Evolutionary conservation across 2,113 vertebrate genomes (phyloP).

Genomic region (Trinectes maculatus): DNA sequence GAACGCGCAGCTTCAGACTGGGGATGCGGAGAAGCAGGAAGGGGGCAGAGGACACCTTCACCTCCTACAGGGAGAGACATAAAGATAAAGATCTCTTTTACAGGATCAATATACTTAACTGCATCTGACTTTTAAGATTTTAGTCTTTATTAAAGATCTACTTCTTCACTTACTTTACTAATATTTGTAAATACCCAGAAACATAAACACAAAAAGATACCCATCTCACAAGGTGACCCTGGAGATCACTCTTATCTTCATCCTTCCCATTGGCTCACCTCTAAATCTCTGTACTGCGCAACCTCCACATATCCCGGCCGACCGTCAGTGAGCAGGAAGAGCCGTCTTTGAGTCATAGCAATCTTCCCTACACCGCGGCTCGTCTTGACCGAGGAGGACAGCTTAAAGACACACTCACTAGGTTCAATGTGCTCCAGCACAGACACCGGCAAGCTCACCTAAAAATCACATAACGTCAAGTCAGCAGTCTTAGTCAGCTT

Average conservation of each 20-base stretch:
- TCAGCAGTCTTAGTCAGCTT: not conserved
- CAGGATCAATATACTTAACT: not conserved
- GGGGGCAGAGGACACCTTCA: constrained; percentile 86
- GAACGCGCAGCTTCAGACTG: constrained; percentile 88
- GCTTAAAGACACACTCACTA: constrained; percentile 93
- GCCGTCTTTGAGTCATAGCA: constrained; percentile 94
- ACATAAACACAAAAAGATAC: not conserved
- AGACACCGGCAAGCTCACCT: constrained; percentile 84
- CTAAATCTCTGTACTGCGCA: constrained; percentile 90
- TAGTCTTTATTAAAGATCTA: not conserved
- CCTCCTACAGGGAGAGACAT: constrained; percentile 81
- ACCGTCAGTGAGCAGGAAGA: constrained; percentile 92
- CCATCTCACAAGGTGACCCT: not conserved
- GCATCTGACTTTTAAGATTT: not conserved
- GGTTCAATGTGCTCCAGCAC: constrained; percentile 88
- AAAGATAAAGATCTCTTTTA: not conserved
- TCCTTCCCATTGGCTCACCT: constrained; percentile 77
- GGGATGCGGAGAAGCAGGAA: constrained; percentile 91
- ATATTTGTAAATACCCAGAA: not conserved
- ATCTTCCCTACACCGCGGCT: constrained; percentile 93
- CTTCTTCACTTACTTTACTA: not conserved
- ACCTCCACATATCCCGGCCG: constrained; percentile 89
- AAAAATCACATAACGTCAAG: not conserved
- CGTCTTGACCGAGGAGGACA: constrained; percentile 93
- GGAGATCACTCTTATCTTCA: not conserved